phyloP scores from a whole-genome alignment of 1,140 invertebrate genomes.

The Helicoverpa zea region DNA sequence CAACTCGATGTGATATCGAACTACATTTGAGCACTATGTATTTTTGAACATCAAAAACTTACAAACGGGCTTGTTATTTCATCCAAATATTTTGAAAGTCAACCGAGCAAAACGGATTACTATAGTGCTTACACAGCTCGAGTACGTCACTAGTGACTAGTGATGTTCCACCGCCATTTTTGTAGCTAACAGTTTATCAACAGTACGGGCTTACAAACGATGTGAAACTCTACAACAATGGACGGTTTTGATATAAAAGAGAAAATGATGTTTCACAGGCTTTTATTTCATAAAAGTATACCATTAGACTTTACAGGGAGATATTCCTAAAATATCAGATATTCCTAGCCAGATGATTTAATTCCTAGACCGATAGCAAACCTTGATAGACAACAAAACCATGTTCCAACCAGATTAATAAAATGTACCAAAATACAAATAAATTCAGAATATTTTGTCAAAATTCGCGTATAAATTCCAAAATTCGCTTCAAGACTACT shows the following conservation, averaged over 20 bases:
- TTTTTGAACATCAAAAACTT: not conserved
- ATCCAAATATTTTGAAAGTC: not conserved
- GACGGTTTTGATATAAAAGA: constrained; percentile 12
- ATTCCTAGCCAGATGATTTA: too few relatives aligned
- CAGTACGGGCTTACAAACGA: constrained; percentile 3
- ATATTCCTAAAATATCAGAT: not conserved
- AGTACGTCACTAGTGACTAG: not conserved
- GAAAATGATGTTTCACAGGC: not conserved
- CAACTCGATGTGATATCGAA: too few relatives aligned
- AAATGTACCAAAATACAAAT: too few relatives aligned
- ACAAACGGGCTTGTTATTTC: not conserved
- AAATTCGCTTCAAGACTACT: not conserved
- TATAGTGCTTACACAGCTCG: not conserved
- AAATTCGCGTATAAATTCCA: not conserved
- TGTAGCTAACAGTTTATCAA: constrained; percentile 10
- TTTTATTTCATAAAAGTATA: constrained; percentile 15
- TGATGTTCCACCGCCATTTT: constrained; percentile 17
- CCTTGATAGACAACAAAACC: too few relatives aligned
- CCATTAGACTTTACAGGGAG: not conserved
- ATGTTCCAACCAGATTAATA: too few relatives aligned
- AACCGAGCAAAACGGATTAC: constrained; percentile 25
- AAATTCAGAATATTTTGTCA: not conserved
- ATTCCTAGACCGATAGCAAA: too few relatives aligned
- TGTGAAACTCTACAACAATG: constrained; percentile 18
- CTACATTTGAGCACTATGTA: too few relatives aligned